Conservation (phyloP, 2,888 invertebrate genomes). For the Barypeithes pellucidus region DNA sequence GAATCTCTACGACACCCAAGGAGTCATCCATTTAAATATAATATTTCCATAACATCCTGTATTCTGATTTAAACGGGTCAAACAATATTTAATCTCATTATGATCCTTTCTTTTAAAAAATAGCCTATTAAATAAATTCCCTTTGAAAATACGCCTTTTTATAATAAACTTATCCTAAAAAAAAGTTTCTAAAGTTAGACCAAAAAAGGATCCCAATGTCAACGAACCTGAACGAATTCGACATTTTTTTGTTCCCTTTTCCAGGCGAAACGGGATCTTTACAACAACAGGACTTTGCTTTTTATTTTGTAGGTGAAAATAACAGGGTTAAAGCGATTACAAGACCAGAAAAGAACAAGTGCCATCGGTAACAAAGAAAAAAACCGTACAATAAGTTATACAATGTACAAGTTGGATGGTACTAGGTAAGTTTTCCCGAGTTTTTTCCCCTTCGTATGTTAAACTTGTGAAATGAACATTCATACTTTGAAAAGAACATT, state of each 20-base stretch:
- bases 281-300: conserved; percentile 17
- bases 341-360: not conserved
- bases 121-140: not conserved
- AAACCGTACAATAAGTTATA: no score
- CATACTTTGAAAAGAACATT: no score
- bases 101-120: not conserved
- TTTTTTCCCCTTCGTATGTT: no score
- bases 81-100: no score
- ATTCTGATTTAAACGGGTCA: no score
- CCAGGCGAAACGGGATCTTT: not conserved
- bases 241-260: conserved; percentile 3
- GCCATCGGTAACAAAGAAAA: not conserved
- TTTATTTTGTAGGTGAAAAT: conserved; percentile 20
- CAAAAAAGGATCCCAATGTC: not conserved
- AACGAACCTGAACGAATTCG: conserved; percentile 1
- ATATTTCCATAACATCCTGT: no score
- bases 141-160: not conserved
- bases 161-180: not conserved
- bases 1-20: no score
- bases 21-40: no score
- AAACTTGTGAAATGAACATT: no score
- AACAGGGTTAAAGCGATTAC: conserved; percentile 19
- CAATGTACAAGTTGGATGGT: no score
- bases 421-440: no score
- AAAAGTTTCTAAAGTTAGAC: not conserved